Evolutionary conservation across 2,888 invertebrate genomes (phyloP).

Genomic region (Caenorhabditis plicata): DNA sequence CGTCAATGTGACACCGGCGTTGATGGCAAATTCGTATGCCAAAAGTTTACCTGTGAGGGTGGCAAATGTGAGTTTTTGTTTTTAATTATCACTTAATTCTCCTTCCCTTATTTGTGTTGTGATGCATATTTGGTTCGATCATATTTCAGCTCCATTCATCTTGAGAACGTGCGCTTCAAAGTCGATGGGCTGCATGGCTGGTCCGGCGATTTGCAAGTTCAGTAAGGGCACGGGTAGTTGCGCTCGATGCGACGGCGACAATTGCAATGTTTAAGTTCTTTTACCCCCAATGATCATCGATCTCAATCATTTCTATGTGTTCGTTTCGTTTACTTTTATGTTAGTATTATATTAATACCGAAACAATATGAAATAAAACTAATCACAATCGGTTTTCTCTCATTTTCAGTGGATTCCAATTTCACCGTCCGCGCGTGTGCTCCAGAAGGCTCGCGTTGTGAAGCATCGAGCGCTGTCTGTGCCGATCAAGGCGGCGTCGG

Average conservation of each 20-base stretch:
- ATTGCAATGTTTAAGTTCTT: conserved; percentile 43
- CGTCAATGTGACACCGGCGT: conserved; percentile 54
- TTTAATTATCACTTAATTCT: neutral
- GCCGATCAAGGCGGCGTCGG: conserved; percentile 32
- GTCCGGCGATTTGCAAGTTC: conserved; percentile 60
- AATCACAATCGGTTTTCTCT: too few species aligned
- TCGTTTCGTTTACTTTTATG: too few species aligned
- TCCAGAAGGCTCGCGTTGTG: conserved; percentile 34
- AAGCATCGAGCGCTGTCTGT: conserved; percentile 28
- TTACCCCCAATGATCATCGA: too few species aligned
- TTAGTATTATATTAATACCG: neutral
- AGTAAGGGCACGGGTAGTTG: conserved; percentile 54
- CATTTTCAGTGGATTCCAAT: conserved; percentile 30
- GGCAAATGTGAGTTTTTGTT: conserved; percentile 51
- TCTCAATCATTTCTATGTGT: neutral
- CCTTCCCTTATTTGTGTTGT: neutral
- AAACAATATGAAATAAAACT: neutral
- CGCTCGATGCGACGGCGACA: conserved; percentile 51
- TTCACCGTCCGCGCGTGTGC: conserved; percentile 35
- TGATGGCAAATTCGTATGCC: conserved; percentile 54
- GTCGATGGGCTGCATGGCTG: conserved; percentile 55
- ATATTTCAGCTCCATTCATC: conserved; percentile 53
- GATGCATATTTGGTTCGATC: neutral
- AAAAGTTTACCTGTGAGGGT: conserved; percentile 60
- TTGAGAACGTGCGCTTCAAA: conserved; percentile 55